These are phyloP conservation scores for Syngnathus scovelli DNA, from an alignment of 2,113 vertebrate species.

Conservation along the genomic window DNA sequence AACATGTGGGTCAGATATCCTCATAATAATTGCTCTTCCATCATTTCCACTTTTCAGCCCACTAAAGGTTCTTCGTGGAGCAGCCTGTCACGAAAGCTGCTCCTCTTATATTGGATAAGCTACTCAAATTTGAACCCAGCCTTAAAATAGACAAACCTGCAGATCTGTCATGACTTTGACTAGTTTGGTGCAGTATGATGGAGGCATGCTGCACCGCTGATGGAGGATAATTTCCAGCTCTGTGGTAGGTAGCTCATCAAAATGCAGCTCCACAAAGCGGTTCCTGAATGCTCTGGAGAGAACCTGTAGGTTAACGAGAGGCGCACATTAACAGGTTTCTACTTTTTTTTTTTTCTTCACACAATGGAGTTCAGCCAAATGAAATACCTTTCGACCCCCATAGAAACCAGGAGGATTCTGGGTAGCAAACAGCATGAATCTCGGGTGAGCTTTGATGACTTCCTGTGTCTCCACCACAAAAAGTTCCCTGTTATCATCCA, in stretches of 20 bases:
- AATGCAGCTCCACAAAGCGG: constrained; percentile 95
- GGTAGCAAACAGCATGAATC: constrained; percentile 96
- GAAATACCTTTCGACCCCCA: constrained; percentile 88
- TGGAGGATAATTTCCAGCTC: constrained; percentile 92
- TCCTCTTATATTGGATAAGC: not conserved
- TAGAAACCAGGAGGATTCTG: constrained; percentile 97
- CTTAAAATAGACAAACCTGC: constrained; percentile 71
- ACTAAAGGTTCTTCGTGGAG: too few relatives aligned
- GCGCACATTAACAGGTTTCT: not conserved
- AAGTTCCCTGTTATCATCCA: constrained; percentile 95
- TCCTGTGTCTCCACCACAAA: constrained; percentile 95
- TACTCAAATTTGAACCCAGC: not conserved
- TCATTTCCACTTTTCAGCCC: not conserved
- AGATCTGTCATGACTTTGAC: constrained; percentile 93
- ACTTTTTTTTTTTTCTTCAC: not conserved
- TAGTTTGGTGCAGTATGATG: constrained; percentile 88
- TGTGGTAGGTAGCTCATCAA: constrained; percentile 85
- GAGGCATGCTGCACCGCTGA: constrained; percentile 86
- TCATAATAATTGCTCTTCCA: not conserved
- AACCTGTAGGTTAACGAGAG: constrained; percentile 66
- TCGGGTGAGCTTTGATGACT: constrained; percentile 88
- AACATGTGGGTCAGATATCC: not conserved
- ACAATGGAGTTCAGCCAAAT: too few relatives aligned
- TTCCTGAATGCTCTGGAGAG: constrained; percentile 95
- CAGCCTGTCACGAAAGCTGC: too few relatives aligned